These are phyloP conservation scores for Indicator maculatus DNA, from an alignment of 2,113 vertebrate species.

Conservation along the genomic window DNA sequence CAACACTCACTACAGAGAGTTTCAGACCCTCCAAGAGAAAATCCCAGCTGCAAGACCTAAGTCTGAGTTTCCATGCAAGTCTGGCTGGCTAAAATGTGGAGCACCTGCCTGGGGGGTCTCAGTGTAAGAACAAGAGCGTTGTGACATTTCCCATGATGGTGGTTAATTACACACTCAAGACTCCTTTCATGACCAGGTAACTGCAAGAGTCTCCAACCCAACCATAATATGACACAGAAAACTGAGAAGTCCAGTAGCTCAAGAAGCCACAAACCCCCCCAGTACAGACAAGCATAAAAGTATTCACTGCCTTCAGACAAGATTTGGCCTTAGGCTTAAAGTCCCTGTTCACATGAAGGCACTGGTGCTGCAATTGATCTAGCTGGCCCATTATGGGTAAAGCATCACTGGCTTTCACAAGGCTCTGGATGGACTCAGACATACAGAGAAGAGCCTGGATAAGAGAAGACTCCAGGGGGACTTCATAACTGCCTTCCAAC, in stretches of 20 bases:
- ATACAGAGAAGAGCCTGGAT: neutral
- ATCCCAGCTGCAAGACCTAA: neutral
- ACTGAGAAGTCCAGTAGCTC: neutral
- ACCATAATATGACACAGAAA: neutral
- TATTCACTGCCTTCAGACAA: neutral
- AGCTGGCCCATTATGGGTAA: neutral
- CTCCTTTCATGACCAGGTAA: neutral
- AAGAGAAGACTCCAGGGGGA: too few species aligned
- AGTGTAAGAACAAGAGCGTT: neutral
- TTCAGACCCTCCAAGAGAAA: neutral
- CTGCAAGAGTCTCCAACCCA: neutral
- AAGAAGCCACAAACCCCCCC: neutral
- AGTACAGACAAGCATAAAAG: neutral
- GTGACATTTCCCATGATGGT: neutral
- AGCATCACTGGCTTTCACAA: neutral
- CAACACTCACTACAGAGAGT: neutral
- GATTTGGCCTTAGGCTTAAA: neutral
- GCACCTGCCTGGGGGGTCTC: neutral
- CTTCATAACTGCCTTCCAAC: too few species aligned
- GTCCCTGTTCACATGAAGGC: neutral
- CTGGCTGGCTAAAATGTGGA: neutral
- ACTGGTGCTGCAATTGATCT: neutral
- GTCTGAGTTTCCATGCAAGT: neutral
- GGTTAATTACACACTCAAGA: neutral
- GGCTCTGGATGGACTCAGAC: neutral